Evolutionary conservation across 1,140 invertebrate genomes (phyloP).

Genomic region (Drosophila azteca): DNA sequence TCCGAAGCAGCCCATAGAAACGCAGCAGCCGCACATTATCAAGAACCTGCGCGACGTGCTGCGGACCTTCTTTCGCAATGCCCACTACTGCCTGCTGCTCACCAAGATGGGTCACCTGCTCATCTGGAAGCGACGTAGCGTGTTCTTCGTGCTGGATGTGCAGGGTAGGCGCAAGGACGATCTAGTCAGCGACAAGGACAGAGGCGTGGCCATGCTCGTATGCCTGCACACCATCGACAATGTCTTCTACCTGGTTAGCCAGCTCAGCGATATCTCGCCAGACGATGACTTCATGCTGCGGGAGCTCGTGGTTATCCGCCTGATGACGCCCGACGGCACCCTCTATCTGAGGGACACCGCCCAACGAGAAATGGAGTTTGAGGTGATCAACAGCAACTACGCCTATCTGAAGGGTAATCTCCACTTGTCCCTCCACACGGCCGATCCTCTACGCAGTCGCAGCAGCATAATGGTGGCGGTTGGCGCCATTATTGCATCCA

Average conservation of each 20-base stretch:
- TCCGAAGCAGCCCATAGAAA: background rate
- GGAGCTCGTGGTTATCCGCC: slow-evolving; percentile 64
- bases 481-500: slow-evolving; percentile 65
- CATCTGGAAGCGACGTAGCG: slow-evolving; percentile 52
- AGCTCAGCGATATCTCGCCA: slow-evolving; percentile 33
- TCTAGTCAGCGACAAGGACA: slow-evolving; percentile 13
- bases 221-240: slow-evolving; percentile 58
- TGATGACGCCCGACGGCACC: slow-evolving; percentile 59
- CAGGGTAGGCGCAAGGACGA: slow-evolving; percentile 36
- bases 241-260: slow-evolving; percentile 52
- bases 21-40: slow-evolving; percentile 29
- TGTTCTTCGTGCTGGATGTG: slow-evolving; percentile 64
- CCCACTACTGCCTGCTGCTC: slow-evolving; percentile 57
- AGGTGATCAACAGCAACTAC: slow-evolving; percentile 62
- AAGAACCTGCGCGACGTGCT: slow-evolving; percentile 42
- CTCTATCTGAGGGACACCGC: slow-evolving; percentile 45
- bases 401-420: slow-evolving; percentile 62
- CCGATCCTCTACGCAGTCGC: slow-evolving; percentile 44
- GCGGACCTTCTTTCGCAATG: slow-evolving; percentile 45
- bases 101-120: slow-evolving; percentile 51
- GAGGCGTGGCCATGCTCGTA: slow-evolving; percentile 51
- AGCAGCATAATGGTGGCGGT: slow-evolving; percentile 66
- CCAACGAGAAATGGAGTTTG: slow-evolving; percentile 41
- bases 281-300: slow-evolving; percentile 54
- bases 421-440: slow-evolving; percentile 53